A percentile compares a stretch with the other conserved stretches of the same genome.
Evolutionary conservation across 1,140 invertebrate genomes (phyloP).

Genomic region (Psilanteris sp.): DNA sequence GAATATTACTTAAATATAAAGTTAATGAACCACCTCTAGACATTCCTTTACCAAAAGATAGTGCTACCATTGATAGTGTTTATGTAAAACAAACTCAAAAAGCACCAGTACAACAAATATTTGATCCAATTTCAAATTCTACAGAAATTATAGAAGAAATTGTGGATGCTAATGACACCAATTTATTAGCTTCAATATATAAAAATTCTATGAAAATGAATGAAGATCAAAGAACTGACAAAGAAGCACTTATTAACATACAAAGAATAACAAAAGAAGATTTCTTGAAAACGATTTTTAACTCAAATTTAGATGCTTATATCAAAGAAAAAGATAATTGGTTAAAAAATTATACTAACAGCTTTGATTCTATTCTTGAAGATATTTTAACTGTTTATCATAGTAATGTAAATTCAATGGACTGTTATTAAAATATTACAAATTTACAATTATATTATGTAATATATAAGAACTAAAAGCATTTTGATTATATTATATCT

Average conservation of each 20-base stretch:
- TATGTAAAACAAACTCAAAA: slow-evolving; percentile 62
- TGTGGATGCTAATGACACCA: slow-evolving; percentile 79
- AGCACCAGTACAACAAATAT: slow-evolving; percentile 28
- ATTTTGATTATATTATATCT: too few relatives aligned
- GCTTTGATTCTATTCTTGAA: slow-evolving; percentile 83
- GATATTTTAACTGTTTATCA: slow-evolving; percentile 83
- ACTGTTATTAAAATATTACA: slow-evolving; percentile 83
- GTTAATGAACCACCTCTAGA: slow-evolving; percentile 72
- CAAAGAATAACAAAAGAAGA: slow-evolving; percentile 78
- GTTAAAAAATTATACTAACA: slow-evolving; percentile 81
- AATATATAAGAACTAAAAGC: too few relatives aligned
- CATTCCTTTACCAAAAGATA: slow-evolving; percentile 74
- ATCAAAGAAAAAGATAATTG: slow-evolving; percentile 82
- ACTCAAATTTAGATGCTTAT: slow-evolving; percentile 80
- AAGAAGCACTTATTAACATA: slow-evolving; percentile 75
- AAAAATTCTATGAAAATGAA: slow-evolving; percentile 76
- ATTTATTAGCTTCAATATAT: slow-evolving; percentile 82
- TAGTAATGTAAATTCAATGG: slow-evolving; percentile 81
- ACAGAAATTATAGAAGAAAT: slow-evolving; percentile 75
- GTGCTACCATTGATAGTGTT: slow-evolving; percentile 66
- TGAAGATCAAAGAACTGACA: slow-evolving; percentile 53
- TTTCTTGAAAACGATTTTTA: slow-evolving; percentile 81
- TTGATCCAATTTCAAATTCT: slow-evolving; percentile 28
- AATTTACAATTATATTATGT: too few relatives aligned
- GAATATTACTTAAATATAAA: slow-evolving; percentile 82